Conservation (phyloP, 2,888 invertebrate genomes). For the Diloba caeruleocephala region DNA sequence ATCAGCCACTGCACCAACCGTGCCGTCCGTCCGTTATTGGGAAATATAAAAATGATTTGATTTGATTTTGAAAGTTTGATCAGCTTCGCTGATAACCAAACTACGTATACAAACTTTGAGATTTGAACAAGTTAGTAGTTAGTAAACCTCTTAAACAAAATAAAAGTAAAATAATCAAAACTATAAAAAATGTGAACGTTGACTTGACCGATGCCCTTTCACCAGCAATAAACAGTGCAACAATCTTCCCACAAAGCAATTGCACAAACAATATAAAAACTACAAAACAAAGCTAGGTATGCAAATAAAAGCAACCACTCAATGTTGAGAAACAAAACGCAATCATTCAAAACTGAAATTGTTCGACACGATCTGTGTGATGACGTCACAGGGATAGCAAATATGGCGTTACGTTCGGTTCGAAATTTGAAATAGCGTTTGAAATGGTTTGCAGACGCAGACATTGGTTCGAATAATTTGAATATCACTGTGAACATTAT, state of each 20-base stretch:
- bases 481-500: not conserved
- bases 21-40: no score
- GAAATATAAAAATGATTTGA: no score
- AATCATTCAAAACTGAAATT: constrained; percentile 37
- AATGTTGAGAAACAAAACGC: constrained; percentile 43
- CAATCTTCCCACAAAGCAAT: constrained; percentile 32
- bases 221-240: constrained; percentile 33
- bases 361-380: constrained; percentile 29
- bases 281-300: constrained; percentile 31
- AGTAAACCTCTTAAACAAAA: no score
- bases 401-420: constrained; percentile 16
- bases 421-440: constrained; percentile 33
- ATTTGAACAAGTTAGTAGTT: no score
- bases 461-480: no score
- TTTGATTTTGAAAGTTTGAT: no score
- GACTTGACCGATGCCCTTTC: constrained; percentile 10
- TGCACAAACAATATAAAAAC: constrained; percentile 46
- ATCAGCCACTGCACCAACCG: no score
- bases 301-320: constrained; percentile 45
- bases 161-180: no score
- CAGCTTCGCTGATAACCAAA: no score
- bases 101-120: no score
- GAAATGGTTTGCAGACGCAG: no score
- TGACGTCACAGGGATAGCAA: constrained; percentile 25
- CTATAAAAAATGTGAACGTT: not conserved